Conservation (phyloP, 2,113 vertebrate genomes). For the Podilymbus podiceps region DNA sequence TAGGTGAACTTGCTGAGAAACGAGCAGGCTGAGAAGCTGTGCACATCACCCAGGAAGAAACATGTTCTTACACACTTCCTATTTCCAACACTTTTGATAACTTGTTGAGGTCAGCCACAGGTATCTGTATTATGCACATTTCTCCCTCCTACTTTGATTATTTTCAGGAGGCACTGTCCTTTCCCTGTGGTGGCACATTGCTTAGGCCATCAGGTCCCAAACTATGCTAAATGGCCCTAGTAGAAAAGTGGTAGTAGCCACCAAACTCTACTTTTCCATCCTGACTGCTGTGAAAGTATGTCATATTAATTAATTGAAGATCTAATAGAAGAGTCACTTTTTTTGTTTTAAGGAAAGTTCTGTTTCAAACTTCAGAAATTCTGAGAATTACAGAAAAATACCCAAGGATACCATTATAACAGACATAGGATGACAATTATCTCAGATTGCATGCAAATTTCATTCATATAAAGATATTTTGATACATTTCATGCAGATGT, state of each 20-base stretch:
- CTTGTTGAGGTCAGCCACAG: background rate
- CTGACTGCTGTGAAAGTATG: background rate
- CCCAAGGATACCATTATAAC: background rate
- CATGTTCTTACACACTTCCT: background rate
- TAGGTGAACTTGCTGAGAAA: background rate
- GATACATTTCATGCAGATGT: too few relatives aligned
- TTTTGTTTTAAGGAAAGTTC: background rate
- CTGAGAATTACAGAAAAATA: background rate
- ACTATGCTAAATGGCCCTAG: background rate
- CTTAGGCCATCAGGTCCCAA: background rate
- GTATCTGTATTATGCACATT: accelerated
- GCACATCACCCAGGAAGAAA: background rate
- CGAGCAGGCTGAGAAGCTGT: background rate
- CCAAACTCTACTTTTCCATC: background rate
- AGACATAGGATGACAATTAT: background rate
- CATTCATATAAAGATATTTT: background rate
- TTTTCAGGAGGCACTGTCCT: background rate
- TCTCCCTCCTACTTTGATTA: background rate
- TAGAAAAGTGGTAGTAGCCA: background rate
- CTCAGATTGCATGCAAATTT: background rate
- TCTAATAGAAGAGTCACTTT: background rate
- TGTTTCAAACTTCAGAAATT: background rate
- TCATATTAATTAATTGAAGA: background rate
- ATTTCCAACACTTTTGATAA: background rate
- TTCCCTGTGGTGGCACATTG: background rate